Conservation (phyloP, 1,140 invertebrate genomes). For the Scaptomyza graminum region DNA sequence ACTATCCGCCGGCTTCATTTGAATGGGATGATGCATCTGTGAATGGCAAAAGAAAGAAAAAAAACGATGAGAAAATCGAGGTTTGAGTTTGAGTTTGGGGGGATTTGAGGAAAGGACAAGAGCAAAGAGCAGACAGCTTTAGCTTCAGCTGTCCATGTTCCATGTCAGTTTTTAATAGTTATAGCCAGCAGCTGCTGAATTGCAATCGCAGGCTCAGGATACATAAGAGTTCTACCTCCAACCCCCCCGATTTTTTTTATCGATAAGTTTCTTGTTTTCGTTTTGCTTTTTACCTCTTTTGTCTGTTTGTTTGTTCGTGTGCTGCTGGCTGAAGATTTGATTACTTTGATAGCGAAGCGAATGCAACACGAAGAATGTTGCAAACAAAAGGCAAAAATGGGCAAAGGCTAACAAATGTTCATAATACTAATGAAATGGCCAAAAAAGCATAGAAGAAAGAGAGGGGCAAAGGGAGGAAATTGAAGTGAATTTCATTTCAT, state of each 20-base stretch:
- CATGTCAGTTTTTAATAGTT: conserved; percentile 32
- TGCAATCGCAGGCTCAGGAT: conserved; percentile 26
- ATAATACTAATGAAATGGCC: conserved; percentile 61
- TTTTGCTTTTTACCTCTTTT: conserved; percentile 2
- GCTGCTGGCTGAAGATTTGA: conserved; percentile 38
- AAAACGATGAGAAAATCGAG: conserved; percentile 27
- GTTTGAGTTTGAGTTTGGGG: not conserved
- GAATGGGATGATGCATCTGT: conserved; percentile 99
- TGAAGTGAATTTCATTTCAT: conserved; percentile 64
- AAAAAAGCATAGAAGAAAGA: conserved; percentile 9
- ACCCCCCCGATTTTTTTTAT: not conserved
- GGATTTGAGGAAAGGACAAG: not conserved
- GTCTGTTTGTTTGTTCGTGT: conserved; percentile 3
- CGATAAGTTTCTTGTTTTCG: conserved; percentile 19
- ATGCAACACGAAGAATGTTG: conserved; percentile 41
- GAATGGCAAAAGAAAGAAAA: conserved; percentile 84
- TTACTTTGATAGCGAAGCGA: conserved; percentile 47
- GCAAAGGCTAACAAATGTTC: conserved; percentile 46
- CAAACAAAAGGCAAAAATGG: conserved; percentile 22
- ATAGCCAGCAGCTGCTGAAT: conserved; percentile 35
- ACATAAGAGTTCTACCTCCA: conserved; percentile 3
- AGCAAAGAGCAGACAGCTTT: conserved; percentile 8
- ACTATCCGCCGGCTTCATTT: conserved; percentile 99
- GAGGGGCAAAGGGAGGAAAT: not conserved
- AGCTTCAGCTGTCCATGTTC: conserved; percentile 7